Evolutionary conservation across 1,140 invertebrate species (phyloP), one percentile per base, ranked within the genome.

Genomic region (Melanaphis sacchari): DNA sequence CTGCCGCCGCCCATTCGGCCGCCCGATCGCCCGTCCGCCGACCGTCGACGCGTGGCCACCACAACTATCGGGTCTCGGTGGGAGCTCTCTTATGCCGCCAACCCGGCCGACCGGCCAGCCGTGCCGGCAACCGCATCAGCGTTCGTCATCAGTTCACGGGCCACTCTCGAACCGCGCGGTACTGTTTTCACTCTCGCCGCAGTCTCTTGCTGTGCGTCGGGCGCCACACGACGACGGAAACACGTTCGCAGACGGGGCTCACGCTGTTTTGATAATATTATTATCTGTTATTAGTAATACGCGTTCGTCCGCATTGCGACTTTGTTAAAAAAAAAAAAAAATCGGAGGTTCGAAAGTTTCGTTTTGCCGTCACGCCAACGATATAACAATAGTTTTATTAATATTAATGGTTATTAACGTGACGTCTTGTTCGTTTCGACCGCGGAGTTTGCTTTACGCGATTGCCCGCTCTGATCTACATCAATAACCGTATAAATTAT

Each of bases 61-160:
- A 49, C 46, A 11, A 15, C 46, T 49, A 40, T 66, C 59, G 59
- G 40, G 40, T 36, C 66, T n/a, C 46, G 90, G 90, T 91, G 90
- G 90, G 90, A 91, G 90, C 90, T 41, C 36, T 66, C 59, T 66
- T 31, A 38, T 81, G 24, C 90, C 90, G 81, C 38, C 90, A 66
- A 66, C 54, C 54, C 89, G 54, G 40, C 66, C 66, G 66, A 6
- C 90, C 90, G 59, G 31, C 59, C 54, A 38, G 38, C 49, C 87
- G 87, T 49, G 46, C 85, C 85, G 90, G 54, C 54, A 90, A 81
- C 90, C 81, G 81, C 36, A 31, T 43, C 90, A 46, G 59, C 43
- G 91, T 84, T 93, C 81, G 91, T 84, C 91, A 84, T 93, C 91
- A 93, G 91, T 93, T 93, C 81, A 93, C 91, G 91, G 41, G 91